Evolutionary conservation across 2,113 vertebrate genomes (phyloP).

Genomic region (Paradoxurus hermaphroditus): DNA sequence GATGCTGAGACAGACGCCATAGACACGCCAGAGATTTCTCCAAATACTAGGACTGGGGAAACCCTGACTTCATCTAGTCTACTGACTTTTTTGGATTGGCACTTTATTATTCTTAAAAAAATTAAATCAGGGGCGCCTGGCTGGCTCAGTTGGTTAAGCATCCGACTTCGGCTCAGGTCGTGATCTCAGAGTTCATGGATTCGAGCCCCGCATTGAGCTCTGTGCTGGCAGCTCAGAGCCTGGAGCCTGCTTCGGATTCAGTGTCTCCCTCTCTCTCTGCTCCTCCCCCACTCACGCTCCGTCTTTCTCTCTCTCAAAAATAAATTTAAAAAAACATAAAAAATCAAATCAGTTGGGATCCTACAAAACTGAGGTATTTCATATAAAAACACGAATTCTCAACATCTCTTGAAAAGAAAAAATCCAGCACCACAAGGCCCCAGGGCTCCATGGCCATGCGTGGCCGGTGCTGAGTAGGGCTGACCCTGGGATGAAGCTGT

Average conservation of each 20-base stretch:
- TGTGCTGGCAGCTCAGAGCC: too few species aligned
- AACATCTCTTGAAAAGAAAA: not conserved
- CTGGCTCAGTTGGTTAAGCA: too few species aligned
- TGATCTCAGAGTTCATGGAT: too few species aligned
- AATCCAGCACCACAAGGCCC: not conserved
- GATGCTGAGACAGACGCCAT: not conserved
- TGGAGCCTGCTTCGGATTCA: too few species aligned
- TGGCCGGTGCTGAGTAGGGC: not conserved
- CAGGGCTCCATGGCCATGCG: fast-evolving
- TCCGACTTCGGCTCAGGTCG: too few species aligned
- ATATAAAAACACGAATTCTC: not conserved
- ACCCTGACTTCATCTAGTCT: not conserved
- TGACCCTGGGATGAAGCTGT: not conserved
- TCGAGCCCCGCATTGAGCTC: too few species aligned
- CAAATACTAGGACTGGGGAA: not conserved
- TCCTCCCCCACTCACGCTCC: too few species aligned
- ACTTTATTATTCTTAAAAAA: not conserved
- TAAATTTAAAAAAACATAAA: not conserved
- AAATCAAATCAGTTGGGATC: not conserved
- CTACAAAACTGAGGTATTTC: not conserved
- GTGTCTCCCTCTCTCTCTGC: too few species aligned
- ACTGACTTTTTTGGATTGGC: not conserved
- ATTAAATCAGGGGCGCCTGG: not conserved
- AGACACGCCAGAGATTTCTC: not conserved
- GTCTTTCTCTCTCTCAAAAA: not conserved